phyloP scores from a whole-genome alignment of 2,888 invertebrate genomes.

The Imbricaverruca yamaguchii region DNA sequence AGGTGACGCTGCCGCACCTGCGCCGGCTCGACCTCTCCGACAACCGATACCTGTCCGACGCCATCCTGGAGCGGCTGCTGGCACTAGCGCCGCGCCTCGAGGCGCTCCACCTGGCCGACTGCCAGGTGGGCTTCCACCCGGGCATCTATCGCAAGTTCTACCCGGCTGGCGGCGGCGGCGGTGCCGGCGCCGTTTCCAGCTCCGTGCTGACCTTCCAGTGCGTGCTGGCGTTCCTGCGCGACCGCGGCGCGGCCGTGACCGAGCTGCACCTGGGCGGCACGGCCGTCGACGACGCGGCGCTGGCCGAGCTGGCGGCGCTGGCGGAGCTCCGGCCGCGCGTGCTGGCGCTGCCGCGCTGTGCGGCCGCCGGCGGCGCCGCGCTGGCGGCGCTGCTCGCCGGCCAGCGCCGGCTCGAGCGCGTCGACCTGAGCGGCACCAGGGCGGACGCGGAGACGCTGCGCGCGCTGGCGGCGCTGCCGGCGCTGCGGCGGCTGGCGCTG shows the following conservation, averaged over 20 bases:
- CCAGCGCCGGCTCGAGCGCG: background rate
- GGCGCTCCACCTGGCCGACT: background rate
- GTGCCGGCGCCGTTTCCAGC: constrained; percentile 3
- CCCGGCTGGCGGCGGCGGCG: background rate
- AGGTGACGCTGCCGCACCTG: background rate
- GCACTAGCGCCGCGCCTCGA: background rate
- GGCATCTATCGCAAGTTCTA: constrained; percentile 4
- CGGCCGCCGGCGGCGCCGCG: background rate
- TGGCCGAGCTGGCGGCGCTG: background rate
- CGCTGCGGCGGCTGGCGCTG: constrained; percentile 3
- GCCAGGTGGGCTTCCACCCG: constrained; percentile 9
- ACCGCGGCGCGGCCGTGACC: background rate
- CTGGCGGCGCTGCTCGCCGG: background rate
- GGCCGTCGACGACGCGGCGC: background rate
- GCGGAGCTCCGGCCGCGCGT: background rate
- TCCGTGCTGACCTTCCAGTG: constrained; percentile 3
- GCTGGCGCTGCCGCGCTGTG: background rate
- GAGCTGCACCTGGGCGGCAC: background rate
- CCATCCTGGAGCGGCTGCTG: constrained; percentile 10
- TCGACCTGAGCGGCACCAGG: constrained; percentile 6
- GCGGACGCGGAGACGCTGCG: background rate
- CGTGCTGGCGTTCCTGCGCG: background rate
- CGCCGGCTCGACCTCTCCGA: background rate
- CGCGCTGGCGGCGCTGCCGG: background rate
- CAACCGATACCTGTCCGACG: constrained; percentile 9